Percentiles rank a stretch among this genome's conserved stretches.
These are phyloP conservation scores for Lithophane ornitopus DNA, from an alignment of 2,888 invertebrate genomes.

Conservation along the genomic window DNA sequence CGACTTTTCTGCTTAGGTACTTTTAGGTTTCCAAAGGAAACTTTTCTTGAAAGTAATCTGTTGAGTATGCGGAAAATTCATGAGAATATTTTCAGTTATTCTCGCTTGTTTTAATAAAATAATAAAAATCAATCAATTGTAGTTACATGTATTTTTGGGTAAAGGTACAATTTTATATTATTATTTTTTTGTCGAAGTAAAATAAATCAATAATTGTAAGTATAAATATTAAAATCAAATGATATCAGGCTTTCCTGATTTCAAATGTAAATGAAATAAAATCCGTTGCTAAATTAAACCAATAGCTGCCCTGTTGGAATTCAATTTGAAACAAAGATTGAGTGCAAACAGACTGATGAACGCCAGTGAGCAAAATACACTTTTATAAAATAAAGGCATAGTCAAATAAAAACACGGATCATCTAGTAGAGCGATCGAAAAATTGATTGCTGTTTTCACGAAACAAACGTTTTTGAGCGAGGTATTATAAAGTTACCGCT, in stretches of 20 bases:
- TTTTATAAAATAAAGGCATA: constrained; percentile 51
- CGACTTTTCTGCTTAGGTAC: constrained; percentile 20
- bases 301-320: constrained; percentile 52
- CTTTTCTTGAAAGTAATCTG: constrained; percentile 13
- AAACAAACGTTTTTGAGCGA: constrained; percentile 26
- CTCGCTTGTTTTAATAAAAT: constrained; percentile 12
- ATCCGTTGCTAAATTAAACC: constrained; percentile 57
- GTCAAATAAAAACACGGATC: constrained; percentile 44
- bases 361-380: constrained; percentile 46
- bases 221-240: constrained; percentile 39
- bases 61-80: constrained; percentile 32
- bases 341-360: constrained; percentile 64
- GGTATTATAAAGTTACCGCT: neutral
- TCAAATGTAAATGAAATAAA: constrained; percentile 57
- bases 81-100: constrained; percentile 35
- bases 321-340: constrained; percentile 63
- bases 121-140: neutral
- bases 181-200: neutral
- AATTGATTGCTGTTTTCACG: constrained; percentile 45
- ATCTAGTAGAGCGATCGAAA: constrained; percentile 39
- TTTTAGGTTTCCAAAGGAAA: constrained; percentile 25
- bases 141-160: neutral
- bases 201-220: constrained; percentile 20
- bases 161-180: too few relatives aligned
- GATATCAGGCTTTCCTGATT: constrained; percentile 24